A percentile compares a stretch with the other conserved stretches of the same genome.
These are phyloP conservation scores for Gymnopithys bicolor DNA, from an alignment of 2,797 vertebrate genomes.

Conservation along the genomic window DNA sequence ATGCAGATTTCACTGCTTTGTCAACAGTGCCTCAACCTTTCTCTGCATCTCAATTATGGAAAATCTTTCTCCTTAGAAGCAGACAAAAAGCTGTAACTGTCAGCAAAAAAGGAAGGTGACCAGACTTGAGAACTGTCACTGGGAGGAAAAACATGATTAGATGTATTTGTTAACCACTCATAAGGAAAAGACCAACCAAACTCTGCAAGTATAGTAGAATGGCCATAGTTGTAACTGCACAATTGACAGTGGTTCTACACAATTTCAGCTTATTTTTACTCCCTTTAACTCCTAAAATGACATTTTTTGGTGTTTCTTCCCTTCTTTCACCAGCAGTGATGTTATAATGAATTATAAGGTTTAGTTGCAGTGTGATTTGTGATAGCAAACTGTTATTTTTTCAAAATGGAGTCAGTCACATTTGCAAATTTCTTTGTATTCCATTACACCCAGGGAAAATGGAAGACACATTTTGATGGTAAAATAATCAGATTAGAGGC, in stretches of 20 bases:
- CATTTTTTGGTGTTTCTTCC: neutral
- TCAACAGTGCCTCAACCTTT: neutral
- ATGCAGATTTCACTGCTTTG: neutral
- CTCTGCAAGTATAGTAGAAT: neutral
- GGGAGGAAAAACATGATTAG: neutral
- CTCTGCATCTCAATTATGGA: neutral
- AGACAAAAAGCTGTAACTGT: neutral
- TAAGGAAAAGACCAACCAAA: neutral
- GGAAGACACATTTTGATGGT: neutral
- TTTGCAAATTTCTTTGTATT: neutral
- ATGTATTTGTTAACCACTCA: neutral
- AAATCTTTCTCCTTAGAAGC: neutral
- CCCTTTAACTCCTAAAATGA: neutral
- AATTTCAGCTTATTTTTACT: conserved; percentile 1
- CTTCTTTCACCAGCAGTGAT: neutral
- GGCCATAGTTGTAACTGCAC: neutral
- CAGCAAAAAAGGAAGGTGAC: neutral
- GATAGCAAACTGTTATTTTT: neutral
- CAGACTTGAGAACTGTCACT: neutral
- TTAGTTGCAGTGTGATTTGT: neutral
- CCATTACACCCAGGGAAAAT: neutral
- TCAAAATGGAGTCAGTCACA: neutral
- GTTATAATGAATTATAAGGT: neutral
- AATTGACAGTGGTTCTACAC: neutral
- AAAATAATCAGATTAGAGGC: neutral